Evolutionary conservation across 2,888 invertebrate genomes (phyloP).

Genomic region (Agrochola litura): DNA sequence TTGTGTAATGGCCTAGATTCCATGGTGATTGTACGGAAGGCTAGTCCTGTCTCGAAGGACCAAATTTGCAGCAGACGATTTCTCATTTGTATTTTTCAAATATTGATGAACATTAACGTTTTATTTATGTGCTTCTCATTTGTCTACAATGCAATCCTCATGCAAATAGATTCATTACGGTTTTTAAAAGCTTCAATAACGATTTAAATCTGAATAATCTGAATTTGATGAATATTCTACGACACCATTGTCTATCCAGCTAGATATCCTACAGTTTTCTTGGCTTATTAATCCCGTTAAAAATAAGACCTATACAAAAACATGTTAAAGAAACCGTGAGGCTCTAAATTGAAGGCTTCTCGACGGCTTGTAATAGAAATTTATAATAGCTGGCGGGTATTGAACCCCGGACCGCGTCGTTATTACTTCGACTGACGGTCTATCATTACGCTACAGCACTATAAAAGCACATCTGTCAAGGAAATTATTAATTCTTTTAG

Average conservation of each 20-base stretch:
- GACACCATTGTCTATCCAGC: not conserved
- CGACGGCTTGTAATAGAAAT: constrained; percentile 61
- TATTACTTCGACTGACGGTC: constrained; percentile 61
- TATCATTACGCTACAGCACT: constrained; percentile 65
- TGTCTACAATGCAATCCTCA: not conserved
- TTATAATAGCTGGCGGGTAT: constrained; percentile 67
- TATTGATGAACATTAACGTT: not conserved
- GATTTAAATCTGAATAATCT: not conserved
- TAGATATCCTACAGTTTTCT: constrained; percentile 1
- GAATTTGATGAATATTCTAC: constrained; percentile 15
- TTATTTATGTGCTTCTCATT: constrained; percentile 10
- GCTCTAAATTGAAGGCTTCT: constrained; percentile 66
- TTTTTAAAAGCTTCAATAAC: not conserved
- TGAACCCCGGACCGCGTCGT: constrained; percentile 66
- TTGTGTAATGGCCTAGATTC: not conserved
- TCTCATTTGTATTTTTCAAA: not conserved
- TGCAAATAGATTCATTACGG: not conserved
- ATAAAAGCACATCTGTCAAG: constrained; percentile 39
- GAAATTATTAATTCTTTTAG: constrained; percentile 30
- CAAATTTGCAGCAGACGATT: not conserved
- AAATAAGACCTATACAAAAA: constrained; percentile 58
- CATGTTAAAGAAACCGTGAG: constrained; percentile 57
- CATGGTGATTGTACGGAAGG: not conserved
- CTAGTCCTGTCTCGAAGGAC: not conserved
- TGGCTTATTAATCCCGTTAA: constrained; percentile 12